Evolutionary conservation across 1,140 invertebrate genomes (phyloP), one percentile per base, ranked within the genome.

Genomic region (Ips nitidus): DNA sequence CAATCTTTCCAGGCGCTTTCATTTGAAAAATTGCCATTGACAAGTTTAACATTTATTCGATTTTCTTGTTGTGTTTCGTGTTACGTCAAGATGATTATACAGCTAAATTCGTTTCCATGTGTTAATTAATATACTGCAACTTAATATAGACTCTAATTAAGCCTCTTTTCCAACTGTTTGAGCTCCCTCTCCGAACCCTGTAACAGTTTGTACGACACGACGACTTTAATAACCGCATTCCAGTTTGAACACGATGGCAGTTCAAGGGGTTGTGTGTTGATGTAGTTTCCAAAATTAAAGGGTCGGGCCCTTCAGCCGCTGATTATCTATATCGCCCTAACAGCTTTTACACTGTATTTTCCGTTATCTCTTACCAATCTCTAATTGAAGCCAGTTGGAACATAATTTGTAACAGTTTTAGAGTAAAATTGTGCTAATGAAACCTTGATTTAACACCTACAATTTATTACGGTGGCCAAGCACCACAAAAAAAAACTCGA

Each of bases 181-280:
- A 22, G 53, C n/a, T 59, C 39, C 41, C 7, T 59, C 42, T 37
- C 57, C 40, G 36, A 59, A 42, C 40, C 8, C 57, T 59, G 57
- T 59, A 59, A 59, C 57, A 59, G 57, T 42, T 59, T 59, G 57
- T 59, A 41, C 39, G 57, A 59, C 57, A 59, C 38, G 57, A 40
- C 8, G n/a, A 38, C 57, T 38, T 59, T 59, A 56, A 59, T 59
- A 59, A 59, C 57, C 57, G 8, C 57, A n/a, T 41, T 59, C 57
- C 8, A 59, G 57, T 59, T 42, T 42, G 40, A 6, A 59, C 57
- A 59, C 57, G 57, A 59, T 41, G 57, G 8, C 7, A 59, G 41
- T 59, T 59, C 52, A 38, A 42, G 57, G 57, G 57, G 57, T 59
- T 59, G 57, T 59, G 57, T 59, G 57, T 59, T 59, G 57, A 59